Base-by-base conservation (phyloP, 2,888 invertebrate genomes). In the Drosophila parthenogenetica region DNA sequence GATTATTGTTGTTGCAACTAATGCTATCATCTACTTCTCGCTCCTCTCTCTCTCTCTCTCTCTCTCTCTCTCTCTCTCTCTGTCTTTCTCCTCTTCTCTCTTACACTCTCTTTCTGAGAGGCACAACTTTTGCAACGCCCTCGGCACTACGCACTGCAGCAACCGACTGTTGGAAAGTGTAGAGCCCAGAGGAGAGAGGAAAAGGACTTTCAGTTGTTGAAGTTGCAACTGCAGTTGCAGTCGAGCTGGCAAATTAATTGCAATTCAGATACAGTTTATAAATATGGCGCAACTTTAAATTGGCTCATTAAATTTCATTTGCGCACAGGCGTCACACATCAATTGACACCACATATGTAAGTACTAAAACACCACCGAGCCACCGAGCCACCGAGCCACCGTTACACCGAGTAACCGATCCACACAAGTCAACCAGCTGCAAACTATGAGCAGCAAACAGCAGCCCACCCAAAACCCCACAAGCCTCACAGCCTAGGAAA, bases 271-370 rank as follows among this genome's bases (percentile, higher is more conserved):
- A 81, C 72, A 79, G 81, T 84, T 84, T 82, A 84, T 81, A 82
- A 82, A 82, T 79, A 84, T 78, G 77, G 71, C 64, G 64, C 78
- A 82, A 73, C 85, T 80, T 83, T 80, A 85, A 84, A 83, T 81
- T 83, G 83, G 85, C 83, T 82, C 83, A 83, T 83, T 85, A 81
- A 83, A 83, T 85, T 83, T 82, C 85, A 83, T 83, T 84, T 81
- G 83, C 70, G 64, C 73, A 49, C 79, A 67, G 74, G 79, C 81
- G 77, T 81, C 79, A 79, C 82, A 77, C 85, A 84, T 82, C 80
- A 83, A 82, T 80, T 85, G 83, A 74, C 85, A 81, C 74, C 79
- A 73, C 69, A 77, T 75, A 64, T 64, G 71, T 55, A 45, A 50
- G 50, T 43, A 63, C 59, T 51, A 49, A 61, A 62, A 58, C 49